Conservation (phyloP, 2,888 invertebrate species). For the Trichacis sp. region DNA sequence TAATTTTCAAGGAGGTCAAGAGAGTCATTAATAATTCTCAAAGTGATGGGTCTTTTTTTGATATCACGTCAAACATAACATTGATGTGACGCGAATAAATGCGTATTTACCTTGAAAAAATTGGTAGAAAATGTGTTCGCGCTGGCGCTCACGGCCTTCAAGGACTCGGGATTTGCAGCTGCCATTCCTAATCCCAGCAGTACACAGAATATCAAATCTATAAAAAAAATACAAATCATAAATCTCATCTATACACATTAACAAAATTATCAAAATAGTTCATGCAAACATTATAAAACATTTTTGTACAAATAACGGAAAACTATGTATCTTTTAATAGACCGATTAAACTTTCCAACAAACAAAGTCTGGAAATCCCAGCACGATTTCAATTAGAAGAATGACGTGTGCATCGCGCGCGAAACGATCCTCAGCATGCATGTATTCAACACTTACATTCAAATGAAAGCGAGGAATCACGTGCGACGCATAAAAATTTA, state of each 20-base stretch:
- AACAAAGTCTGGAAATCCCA: background rate
- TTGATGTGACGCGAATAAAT: too few relatives aligned
- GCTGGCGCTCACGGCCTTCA: constrained; percentile 44
- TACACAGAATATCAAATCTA: background rate
- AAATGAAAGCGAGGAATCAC: background rate
- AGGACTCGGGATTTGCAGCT: constrained; percentile 21
- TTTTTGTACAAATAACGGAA: too few relatives aligned
- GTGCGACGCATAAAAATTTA: background rate
- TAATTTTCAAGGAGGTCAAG: too few relatives aligned
- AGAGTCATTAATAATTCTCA: too few relatives aligned
- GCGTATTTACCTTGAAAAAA: constrained; percentile 44
- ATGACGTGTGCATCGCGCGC: background rate
- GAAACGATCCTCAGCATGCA: too few relatives aligned
- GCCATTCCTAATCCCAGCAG: constrained; percentile 20
- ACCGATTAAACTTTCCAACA: background rate
- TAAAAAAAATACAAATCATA: background rate
- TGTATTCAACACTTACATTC: background rate
- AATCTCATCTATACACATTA: too few relatives aligned
- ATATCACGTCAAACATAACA: too few relatives aligned
- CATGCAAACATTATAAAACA: too few relatives aligned
- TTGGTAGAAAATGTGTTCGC: constrained; percentile 43
- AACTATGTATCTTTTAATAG: constrained; percentile 3
- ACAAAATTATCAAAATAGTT: too few relatives aligned
- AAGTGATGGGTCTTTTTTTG: too few relatives aligned
- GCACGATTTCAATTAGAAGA: too few relatives aligned